Conservation (phyloP, 2,797 vertebrate species). For the Scolopax rusticola region DNA sequence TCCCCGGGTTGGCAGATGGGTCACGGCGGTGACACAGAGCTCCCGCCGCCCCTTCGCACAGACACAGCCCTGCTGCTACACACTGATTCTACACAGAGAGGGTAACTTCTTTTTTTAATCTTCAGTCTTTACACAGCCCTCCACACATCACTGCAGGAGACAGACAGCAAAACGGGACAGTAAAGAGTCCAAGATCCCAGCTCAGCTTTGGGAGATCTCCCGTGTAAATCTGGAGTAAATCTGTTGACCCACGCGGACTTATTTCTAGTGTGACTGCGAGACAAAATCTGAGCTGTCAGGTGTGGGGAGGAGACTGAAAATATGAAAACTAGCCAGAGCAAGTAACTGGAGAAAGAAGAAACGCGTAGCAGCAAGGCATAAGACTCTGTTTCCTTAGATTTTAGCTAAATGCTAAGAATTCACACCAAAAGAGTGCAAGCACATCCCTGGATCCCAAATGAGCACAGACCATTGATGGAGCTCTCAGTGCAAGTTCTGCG, state of each 20-base stretch:
- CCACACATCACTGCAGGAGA: constrained; percentile 1
- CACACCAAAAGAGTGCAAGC: too few species aligned
- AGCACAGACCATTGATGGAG: not conserved
- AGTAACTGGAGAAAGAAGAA: not conserved
- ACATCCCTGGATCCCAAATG: not conserved
- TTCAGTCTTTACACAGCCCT: not conserved
- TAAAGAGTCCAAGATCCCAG: not conserved
- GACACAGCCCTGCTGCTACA: too few species aligned
- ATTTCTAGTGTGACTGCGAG: not conserved
- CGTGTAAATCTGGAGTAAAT: not conserved
- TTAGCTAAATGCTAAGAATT: not conserved
- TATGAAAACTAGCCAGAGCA: not conserved
- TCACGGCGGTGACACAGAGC: not conserved
- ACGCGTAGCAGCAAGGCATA: fast-evolving
- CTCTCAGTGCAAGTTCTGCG: not conserved
- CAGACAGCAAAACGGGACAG: constrained; percentile 1
- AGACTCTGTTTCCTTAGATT: not conserved
- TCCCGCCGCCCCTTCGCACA: fast-evolving
- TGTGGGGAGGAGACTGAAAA: not conserved
- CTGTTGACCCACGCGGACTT: not conserved
- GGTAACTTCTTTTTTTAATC: not conserved
- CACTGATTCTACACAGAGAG: not conserved
- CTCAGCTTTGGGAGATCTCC: not conserved
- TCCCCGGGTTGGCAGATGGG: constrained; percentile 61
- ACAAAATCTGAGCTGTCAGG: not conserved